Base-by-base conservation (phyloP, 2,888 invertebrate species). In the Ceraclea dissimilis region DNA sequence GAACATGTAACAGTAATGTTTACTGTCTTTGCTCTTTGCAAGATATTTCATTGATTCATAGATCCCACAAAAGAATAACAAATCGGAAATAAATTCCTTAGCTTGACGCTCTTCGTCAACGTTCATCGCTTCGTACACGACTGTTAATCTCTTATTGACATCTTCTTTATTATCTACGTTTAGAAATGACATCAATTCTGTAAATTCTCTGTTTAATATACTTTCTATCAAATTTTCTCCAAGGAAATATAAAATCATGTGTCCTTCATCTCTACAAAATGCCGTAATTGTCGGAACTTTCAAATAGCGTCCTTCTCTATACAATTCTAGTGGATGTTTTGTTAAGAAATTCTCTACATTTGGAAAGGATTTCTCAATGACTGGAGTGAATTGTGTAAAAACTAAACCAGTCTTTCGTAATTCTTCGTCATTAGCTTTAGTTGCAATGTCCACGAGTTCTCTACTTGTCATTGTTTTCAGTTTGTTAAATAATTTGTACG, bases 211-310 rank as follows among this genome's bases (percentile, higher is more conserved):
- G 11, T 47, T 10, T 4, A 18, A 33, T 13, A 19, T 21, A 21
- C 6, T 17, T 2, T 16, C 22, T 2, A 10, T 26, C 2, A 20
- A 21, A 10, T 26, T 17, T 16, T 43, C 51, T 17, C 51, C 46
- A 4, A 56, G 33, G 17, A 21, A 10, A 44, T 50, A 2, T 46
- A 49, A 52, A 5, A 56, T 20, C 0, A 75, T 70, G 1, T 80
- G 61, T 0, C 80, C 82, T 67, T 82, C 82, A 0, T 75, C 77
- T 0, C 79, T 78, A 52, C 76, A 81, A 1, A 80, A 66, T 0
- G 82, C 81, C 62, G 79, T 70, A 2, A 82, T 71, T 0, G 74
- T 66, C 1, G 82, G 80, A 2, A 79, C 75, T 0, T 74, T 69
- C 18, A 75, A 66, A 26, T 72, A 71, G 39, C 67, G 66, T 13